These are phyloP conservation scores for Chrysochloris asiatica DNA, from an alignment of 2,113 vertebrate genomes.

Conservation along the genomic window DNA sequence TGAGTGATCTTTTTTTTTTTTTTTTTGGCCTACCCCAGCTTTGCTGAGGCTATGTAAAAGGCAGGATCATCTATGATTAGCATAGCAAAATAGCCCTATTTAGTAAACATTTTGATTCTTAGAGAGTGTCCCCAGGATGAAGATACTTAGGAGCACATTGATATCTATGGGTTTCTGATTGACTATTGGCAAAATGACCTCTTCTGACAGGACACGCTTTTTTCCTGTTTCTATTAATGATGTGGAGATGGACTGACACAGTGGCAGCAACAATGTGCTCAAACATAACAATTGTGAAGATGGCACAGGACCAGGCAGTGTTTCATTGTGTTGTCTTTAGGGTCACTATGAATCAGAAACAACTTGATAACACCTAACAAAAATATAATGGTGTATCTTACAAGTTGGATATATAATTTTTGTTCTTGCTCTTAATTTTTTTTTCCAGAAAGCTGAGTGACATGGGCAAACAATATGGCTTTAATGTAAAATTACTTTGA, in stretches of 20 bases:
- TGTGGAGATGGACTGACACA: too few species aligned
- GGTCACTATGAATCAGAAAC: too few species aligned
- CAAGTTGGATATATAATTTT: neutral
- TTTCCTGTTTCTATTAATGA: constrained; percentile 38
- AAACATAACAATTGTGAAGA: too few species aligned
- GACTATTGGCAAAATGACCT: neutral
- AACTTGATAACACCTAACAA: too few species aligned
- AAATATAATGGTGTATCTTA: neutral
- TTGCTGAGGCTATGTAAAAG: neutral
- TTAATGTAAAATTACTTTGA: too few species aligned
- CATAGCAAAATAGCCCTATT: neutral
- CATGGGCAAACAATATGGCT: too few species aligned
- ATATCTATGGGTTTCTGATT: neutral
- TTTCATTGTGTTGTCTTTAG: too few species aligned
- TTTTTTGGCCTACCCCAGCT: neutral
- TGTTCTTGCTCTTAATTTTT: too few species aligned
- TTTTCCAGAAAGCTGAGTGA: too few species aligned
- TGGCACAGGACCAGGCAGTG: too few species aligned
- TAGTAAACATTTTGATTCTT: neutral
- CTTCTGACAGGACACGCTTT: neutral
- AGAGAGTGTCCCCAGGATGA: neutral
- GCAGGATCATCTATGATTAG: neutral
- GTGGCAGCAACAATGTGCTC: too few species aligned
- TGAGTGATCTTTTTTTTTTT: neutral
- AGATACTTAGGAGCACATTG: neutral